Percentiles rank a stretch among this genome's conserved stretches.
Evolutionary conservation across 2,888 invertebrate species (phyloP).

Genomic region (Apodemia mormo): DNA sequence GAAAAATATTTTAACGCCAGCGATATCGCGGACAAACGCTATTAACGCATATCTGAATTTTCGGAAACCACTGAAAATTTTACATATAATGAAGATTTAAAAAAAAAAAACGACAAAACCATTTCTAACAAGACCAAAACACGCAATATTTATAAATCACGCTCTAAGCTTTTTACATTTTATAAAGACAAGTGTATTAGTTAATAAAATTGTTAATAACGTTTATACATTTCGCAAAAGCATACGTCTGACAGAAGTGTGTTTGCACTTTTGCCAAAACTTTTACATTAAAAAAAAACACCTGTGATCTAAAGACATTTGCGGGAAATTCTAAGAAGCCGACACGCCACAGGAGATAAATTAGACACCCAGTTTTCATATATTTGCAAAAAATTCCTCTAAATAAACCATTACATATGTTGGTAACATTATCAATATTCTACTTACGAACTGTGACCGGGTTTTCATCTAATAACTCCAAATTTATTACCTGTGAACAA

Average conservation of each 20-base stretch:
- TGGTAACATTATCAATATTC: not conserved
- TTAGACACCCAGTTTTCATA: not conserved
- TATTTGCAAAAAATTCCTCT: not conserved
- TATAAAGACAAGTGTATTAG: not conserved
- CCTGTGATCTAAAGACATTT: not conserved
- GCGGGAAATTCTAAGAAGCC: constrained; percentile 2
- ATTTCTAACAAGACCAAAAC: too few relatives aligned
- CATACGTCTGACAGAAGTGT: not conserved
- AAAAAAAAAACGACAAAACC: too few relatives aligned
- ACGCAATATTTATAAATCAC: too few relatives aligned
- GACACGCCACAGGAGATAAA: not conserved
- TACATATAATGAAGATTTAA: too few relatives aligned
- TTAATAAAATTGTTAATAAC: not conserved
- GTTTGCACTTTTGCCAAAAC: not conserved
- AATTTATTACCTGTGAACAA: constrained; percentile 8
- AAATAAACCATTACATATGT: constrained; percentile 1
- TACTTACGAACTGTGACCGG: constrained; percentile 2
- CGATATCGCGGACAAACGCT: too few relatives aligned
- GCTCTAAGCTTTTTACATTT: too few relatives aligned
- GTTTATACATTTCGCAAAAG: not conserved
- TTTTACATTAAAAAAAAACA: not conserved
- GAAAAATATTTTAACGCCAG: too few relatives aligned
- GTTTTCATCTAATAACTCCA: not conserved
- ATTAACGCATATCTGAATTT: too few relatives aligned
- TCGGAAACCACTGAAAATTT: too few relatives aligned